Evolutionary conservation across 1,140 invertebrate species (phyloP).

Genomic region (Andrena cerasifolii): DNA sequence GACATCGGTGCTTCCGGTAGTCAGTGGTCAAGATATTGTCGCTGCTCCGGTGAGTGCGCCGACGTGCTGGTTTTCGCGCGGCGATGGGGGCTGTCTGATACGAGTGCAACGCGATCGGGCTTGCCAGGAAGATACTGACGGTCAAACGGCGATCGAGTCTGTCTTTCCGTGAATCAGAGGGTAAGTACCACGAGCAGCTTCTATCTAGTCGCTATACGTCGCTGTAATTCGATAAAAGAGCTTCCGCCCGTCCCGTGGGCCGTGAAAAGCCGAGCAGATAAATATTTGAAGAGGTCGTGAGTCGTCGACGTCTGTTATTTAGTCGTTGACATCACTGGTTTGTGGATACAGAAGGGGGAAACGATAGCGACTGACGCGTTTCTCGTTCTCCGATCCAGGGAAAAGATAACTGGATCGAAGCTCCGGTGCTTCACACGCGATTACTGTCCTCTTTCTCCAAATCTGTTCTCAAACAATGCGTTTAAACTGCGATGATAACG

Average conservation of each 20-base stretch:
- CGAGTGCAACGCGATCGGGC: constrained; percentile 30
- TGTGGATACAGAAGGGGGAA: no score
- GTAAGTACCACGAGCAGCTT: constrained; percentile 40
- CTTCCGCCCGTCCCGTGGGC: no score
- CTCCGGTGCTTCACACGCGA: neutral
- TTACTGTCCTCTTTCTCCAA: neutral
- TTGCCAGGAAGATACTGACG: neutral
- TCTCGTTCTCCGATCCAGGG: no score
- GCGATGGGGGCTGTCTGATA: constrained; percentile 52
- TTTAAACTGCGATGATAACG: constrained; percentile 22
- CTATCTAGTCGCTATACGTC: neutral
- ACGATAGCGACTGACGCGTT: no score
- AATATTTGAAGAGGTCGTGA: neutral
- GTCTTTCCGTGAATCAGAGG: constrained; percentile 47
- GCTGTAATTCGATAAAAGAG: no score
- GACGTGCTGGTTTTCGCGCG: constrained; percentile 14
- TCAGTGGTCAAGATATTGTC: constrained; percentile 29
- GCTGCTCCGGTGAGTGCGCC: constrained; percentile 15
- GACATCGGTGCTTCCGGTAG: neutral
- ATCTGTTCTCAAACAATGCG: constrained; percentile 9
- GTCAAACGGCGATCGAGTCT: constrained; percentile 42
- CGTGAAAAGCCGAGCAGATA: no score
- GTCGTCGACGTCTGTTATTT: no score
- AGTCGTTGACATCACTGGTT: no score
- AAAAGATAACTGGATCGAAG: no score